Percentiles rank a stretch among this genome's conserved stretches.
phyloP scores from a whole-genome alignment of 2,888 invertebrate species.

The Drosophila maculinotata region DNA sequence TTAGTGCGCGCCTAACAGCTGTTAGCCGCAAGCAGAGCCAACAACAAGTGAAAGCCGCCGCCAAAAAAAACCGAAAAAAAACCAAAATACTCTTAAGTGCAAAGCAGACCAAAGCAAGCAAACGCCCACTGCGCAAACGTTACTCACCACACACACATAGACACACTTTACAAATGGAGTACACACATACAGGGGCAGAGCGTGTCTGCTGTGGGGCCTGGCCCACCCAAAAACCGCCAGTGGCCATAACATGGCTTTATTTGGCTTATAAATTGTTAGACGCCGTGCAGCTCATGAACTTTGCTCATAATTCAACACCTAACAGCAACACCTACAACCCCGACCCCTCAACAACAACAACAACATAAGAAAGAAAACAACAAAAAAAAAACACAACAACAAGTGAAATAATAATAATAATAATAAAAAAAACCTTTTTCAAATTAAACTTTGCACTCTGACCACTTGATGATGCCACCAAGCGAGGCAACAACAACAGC shows the following conservation, averaged over 20 bases:
- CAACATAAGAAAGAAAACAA: conserved; percentile 32
- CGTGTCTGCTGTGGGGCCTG: conserved; percentile 30
- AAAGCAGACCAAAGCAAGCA: conserved; percentile 43
- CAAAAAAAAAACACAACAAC: conserved; percentile 26
- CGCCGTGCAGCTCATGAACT: conserved; percentile 60
- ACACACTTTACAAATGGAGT: conserved; percentile 2
- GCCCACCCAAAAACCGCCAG: conserved; percentile 53
- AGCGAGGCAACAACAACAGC: conserved; percentile 30
- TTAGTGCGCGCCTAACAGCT: conserved; percentile 37
- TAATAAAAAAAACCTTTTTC: conserved; percentile 68
- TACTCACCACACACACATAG: conserved; percentile 49
- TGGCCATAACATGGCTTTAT: conserved; percentile 68
- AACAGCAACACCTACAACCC: conserved; percentile 66
- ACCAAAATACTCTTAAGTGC: conserved; percentile 41
- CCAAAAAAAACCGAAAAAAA: neutral
- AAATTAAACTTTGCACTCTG: conserved; percentile 79
- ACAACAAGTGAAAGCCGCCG: conserved; percentile 62
- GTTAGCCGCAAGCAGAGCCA: conserved; percentile 32
- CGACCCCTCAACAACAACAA: conserved; percentile 31
- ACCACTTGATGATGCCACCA: conserved; percentile 75
- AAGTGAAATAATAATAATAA: conserved; percentile 28
- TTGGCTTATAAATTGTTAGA: conserved; percentile 65
- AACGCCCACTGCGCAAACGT: conserved; percentile 63
- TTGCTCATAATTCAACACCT: conserved; percentile 76
- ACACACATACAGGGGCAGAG: conserved; percentile 17